These are phyloP conservation scores for Dipodomys stephensi DNA, from an alignment of 2,113 vertebrate species.

Conservation along the genomic window DNA sequence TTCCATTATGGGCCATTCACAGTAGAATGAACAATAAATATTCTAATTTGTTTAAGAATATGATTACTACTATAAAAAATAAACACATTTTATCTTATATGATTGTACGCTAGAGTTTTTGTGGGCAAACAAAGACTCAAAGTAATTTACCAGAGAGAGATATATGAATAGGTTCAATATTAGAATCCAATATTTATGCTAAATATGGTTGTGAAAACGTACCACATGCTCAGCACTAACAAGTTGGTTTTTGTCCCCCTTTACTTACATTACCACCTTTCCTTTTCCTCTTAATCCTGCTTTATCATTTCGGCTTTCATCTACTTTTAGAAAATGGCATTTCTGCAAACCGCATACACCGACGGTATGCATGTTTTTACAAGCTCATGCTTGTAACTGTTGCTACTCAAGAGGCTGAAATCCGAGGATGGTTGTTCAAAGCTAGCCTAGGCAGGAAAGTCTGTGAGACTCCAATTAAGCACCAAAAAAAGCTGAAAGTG, in stretches of 20 bases:
- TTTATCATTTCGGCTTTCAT: not conserved
- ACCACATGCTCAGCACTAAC: slow-evolving; percentile 10
- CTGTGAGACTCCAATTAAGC: too few relatives aligned
- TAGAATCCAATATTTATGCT: not conserved
- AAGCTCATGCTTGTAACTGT: too few relatives aligned
- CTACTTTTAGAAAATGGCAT: slow-evolving; percentile 35
- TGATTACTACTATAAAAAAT: not conserved
- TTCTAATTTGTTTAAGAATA: slow-evolving; percentile 42
- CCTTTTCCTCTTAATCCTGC: slow-evolving; percentile 19
- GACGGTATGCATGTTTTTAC: too few relatives aligned
- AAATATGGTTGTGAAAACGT: not conserved
- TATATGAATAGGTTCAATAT: not conserved
- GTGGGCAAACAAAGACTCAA: not conserved
- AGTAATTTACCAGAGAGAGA: not conserved
- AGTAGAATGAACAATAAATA: slow-evolving; percentile 21
- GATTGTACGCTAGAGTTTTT: slow-evolving; percentile 24
- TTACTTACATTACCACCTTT: not conserved
- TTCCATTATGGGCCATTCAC: slow-evolving; percentile 6
- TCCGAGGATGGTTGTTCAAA: too few relatives aligned
- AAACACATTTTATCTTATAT: not conserved
- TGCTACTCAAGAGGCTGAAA: too few relatives aligned
- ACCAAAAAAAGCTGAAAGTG: too few relatives aligned
- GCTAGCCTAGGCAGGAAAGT: too few relatives aligned
- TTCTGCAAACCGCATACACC: too few relatives aligned
- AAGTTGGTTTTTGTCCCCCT: not conserved